These are phyloP conservation scores for Toxotes chatareus DNA, from an alignment of 2,113 vertebrate genomes.

Conservation along the genomic window DNA sequence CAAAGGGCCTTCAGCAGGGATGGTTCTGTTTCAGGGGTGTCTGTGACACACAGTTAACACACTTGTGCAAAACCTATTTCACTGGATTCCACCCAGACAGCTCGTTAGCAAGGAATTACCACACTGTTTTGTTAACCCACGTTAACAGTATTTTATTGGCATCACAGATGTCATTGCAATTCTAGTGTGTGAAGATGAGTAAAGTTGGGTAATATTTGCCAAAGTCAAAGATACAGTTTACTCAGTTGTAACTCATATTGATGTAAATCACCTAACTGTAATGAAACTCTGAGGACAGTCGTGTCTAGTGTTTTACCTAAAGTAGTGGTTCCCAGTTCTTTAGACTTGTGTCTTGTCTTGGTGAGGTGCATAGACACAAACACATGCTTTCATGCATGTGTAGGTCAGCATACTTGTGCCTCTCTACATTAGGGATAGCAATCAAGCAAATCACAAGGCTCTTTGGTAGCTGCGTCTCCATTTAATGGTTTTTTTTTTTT, in stretches of 20 bases:
- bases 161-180: not conserved
- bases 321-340: not conserved
- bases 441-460: slow-evolving; percentile 58
- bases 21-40: not conserved
- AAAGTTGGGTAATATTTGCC: not conserved
- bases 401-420: slow-evolving; percentile 13
- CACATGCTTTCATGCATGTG: slow-evolving; percentile 9
- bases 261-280: no score
- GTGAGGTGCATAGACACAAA: slow-evolving; percentile 26
- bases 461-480: slow-evolving; percentile 78
- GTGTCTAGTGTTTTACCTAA: not conserved
- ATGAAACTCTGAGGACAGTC: no score
- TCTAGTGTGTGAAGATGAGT: not conserved
- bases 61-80: not conserved
- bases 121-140: not conserved
- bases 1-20: slow-evolving; percentile 31
- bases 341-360: not conserved
- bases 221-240: not conserved
- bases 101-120: not conserved
- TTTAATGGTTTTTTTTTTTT: slow-evolving; percentile 85
- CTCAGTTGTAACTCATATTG: no score
- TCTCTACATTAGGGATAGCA: slow-evolving; percentile 28
- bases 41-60: not conserved
- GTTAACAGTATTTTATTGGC: not conserved
- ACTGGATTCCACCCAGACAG: not conserved